Percentiles rank a stretch among this genome's conserved stretches.
phyloP scores from a whole-genome alignment of 2,888 invertebrate genomes.

The Hololepta plana region DNA sequence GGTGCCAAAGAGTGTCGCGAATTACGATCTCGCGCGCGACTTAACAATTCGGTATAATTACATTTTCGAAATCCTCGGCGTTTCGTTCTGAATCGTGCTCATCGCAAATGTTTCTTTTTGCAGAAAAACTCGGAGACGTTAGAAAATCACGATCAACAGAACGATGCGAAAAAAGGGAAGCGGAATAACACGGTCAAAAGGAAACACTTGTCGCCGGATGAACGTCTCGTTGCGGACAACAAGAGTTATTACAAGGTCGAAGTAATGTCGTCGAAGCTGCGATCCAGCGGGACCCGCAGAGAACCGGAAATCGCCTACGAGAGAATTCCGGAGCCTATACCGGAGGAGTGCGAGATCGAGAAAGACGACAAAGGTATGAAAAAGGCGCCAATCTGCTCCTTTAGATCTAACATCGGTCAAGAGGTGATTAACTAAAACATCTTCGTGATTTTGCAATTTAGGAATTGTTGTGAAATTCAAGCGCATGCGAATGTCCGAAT shows the following conservation, averaged over 20 bases:
- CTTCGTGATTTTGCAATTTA: no score
- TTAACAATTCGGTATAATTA: no score
- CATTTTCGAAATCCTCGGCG: no score
- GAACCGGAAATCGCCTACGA: neutral
- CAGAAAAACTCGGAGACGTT: slow-evolving; percentile 1
- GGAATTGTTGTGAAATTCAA: slow-evolving; percentile 56
- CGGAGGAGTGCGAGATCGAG: slow-evolving; percentile 9
- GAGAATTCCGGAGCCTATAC: slow-evolving; percentile 5
- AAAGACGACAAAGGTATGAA: slow-evolving; percentile 19
- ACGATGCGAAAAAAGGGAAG: slow-evolving; percentile 6
- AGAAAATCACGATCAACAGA: slow-evolving; percentile 3
- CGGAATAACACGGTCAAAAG: slow-evolving; percentile 2
- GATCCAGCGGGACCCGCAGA: slow-evolving; percentile 14
- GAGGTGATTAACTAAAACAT: no score
- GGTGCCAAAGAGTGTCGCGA: slow-evolving; percentile 18
- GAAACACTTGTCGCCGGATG: slow-evolving; percentile 27
- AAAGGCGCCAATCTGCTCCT: no score
- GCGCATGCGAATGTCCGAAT: slow-evolving; percentile 53
- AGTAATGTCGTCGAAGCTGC: slow-evolving; percentile 46
- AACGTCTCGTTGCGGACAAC: slow-evolving; percentile 32
- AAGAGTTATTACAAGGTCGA: slow-evolving; percentile 52
- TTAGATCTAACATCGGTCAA: no score
- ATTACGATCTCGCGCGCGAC: slow-evolving; percentile 19
- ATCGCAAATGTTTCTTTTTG: no score
- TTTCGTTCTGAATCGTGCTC: no score